Percentiles rank a stretch among this genome's conserved stretches.
phyloP scores from a whole-genome alignment of 1,140 invertebrate species.

The Lucilia sericata region DNA sequence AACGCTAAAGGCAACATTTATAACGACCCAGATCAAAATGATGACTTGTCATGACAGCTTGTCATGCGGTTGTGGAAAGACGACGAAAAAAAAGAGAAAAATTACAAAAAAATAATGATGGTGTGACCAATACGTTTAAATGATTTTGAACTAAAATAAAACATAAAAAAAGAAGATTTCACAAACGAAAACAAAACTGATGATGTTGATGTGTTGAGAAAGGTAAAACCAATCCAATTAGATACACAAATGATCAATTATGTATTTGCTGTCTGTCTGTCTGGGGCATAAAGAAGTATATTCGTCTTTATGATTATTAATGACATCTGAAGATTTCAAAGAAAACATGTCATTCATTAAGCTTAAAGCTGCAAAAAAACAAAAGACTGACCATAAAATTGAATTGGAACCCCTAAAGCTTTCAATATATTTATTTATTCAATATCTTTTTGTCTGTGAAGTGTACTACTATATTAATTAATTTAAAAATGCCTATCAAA shows the following conservation, averaged over 20 bases:
- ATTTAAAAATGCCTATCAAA: slow-evolving; percentile 11
- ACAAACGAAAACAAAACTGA: neutral
- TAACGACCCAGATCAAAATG: slow-evolving; percentile 28
- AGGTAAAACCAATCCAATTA: slow-evolving; percentile 21
- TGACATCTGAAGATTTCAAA: neutral
- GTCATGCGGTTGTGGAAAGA: neutral
- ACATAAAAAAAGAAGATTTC: neutral
- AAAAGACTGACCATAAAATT: neutral
- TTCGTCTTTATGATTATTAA: neutral
- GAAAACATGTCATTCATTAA: slow-evolving; percentile 10
- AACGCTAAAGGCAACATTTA: slow-evolving; percentile 7
- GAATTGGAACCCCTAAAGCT: neutral
- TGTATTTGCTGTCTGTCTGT: neutral
- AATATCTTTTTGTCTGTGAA: neutral
- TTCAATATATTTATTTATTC: neutral
- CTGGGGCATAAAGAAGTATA: neutral
- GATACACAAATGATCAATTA: slow-evolving; percentile 27
- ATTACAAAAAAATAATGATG: slow-evolving; percentile 6
- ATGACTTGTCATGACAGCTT: slow-evolving; percentile 28
- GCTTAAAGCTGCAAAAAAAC: neutral
- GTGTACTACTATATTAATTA: neutral
- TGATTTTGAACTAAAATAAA: neutral
- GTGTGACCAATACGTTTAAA: slow-evolving; percentile 29
- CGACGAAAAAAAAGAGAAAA: neutral
- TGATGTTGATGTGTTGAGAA: slow-evolving; percentile 1